A percentile compares a stretch with the other conserved stretches of the same genome.
phyloP scores from a whole-genome alignment of 37 sponge, comb jelly and placozoan genomes.

The Chondrosia reniformis region DNA sequence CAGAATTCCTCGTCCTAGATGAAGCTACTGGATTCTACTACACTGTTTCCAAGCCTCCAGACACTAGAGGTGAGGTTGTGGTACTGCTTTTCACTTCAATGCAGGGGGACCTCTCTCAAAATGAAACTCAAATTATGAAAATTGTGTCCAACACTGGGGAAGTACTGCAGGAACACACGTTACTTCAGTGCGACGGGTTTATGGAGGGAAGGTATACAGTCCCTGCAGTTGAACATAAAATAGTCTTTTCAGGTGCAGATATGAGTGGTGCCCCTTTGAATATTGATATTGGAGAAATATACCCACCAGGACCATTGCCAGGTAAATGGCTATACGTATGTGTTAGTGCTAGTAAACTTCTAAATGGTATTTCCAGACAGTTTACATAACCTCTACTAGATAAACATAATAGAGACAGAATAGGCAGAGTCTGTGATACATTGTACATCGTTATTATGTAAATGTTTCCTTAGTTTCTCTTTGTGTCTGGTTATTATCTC shows the following conservation, averaged over 20 bases:
- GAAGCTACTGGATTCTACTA: conserved; percentile 3
- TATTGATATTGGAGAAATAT: conserved; percentile 1
- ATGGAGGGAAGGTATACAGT: conserved; percentile 14
- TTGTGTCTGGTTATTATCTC: too few relatives aligned
- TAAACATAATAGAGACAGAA: not conserved
- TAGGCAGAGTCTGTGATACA: not conserved
- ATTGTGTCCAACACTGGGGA: not conserved
- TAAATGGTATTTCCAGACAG: not conserved
- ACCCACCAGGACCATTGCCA: not conserved
- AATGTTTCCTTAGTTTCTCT: not conserved
- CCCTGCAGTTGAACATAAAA: not conserved
- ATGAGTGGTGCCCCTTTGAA: not conserved
- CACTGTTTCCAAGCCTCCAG: not conserved
- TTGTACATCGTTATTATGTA: not conserved
- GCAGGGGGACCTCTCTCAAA: not conserved
- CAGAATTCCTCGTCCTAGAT: conserved; percentile 8
- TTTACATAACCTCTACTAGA: not conserved
- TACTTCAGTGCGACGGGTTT: conserved; percentile 4
- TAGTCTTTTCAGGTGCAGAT: not conserved
- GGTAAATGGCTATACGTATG: not conserved
- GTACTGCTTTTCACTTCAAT: not conserved
- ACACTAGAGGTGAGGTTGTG: not conserved
- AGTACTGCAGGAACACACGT: not conserved
- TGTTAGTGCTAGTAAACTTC: not conserved
- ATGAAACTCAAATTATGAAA: not conserved